phyloP scores from a whole-genome alignment of 2,888 invertebrate genomes.

The Doris montereyensis region DNA sequence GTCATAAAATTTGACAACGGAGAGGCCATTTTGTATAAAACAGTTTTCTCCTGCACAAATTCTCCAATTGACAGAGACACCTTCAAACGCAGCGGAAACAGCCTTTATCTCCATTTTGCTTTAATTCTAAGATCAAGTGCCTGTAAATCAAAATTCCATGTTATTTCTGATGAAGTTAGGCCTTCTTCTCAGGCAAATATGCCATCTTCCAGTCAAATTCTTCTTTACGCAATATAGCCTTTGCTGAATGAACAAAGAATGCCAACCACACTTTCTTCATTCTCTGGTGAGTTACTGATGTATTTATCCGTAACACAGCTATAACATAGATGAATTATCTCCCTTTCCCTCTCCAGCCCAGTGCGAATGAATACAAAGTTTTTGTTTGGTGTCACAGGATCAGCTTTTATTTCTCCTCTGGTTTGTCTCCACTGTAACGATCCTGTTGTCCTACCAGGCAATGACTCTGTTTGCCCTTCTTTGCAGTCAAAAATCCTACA shows the following conservation, averaged over 20 bases:
- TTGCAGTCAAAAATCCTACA: conserved; percentile 80
- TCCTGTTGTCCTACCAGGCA: conserved; percentile 88
- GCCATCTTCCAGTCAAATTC: conserved; percentile 94
- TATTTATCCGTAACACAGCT: conserved; percentile 78
- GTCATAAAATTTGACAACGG: conserved; percentile 47
- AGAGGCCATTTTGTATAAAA: conserved; percentile 50
- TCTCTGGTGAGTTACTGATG: conserved; percentile 68
- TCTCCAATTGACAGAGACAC: conserved; percentile 73
- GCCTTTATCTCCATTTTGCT: conserved; percentile 58
- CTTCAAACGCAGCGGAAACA: conserved; percentile 62
- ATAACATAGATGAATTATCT: conserved; percentile 75
- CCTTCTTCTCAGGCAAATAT: conserved; percentile 83
- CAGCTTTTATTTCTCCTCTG: conserved; percentile 82
- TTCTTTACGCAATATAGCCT: conserved; percentile 86
- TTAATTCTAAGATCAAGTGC: conserved; percentile 58
- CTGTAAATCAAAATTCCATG: conserved; percentile 80
- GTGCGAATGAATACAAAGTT: conserved; percentile 62
- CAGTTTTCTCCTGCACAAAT: conserved; percentile 44
- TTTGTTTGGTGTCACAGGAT: neutral
- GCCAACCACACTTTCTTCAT: too few relatives aligned
- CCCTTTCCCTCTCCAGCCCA: conserved; percentile 61
- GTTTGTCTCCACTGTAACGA: conserved; percentile 85
- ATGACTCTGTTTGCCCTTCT: conserved; percentile 76
- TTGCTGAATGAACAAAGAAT: conserved; percentile 77
- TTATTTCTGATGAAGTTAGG: conserved; percentile 76